phyloP scores from a whole-genome alignment of 2,888 invertebrate genomes.

The Apotomis capreana region DNA sequence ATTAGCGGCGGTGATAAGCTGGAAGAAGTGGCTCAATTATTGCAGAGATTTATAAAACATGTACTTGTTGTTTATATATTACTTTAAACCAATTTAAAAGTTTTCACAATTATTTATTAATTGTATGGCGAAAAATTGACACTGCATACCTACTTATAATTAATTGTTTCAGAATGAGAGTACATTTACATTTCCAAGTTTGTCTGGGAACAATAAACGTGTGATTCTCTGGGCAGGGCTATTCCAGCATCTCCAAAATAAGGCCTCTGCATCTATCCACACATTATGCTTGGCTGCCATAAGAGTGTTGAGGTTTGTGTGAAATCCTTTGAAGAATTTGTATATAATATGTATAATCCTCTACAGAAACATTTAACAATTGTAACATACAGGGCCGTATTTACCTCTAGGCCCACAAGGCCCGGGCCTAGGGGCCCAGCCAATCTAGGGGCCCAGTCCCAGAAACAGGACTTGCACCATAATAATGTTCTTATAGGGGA shows the following conservation, averaged over 20 bases:
- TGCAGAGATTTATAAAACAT: conserved; percentile 63
- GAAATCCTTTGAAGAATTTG: neutral
- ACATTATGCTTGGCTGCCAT: conserved; percentile 84
- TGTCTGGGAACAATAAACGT: conserved; percentile 81
- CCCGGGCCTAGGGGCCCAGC: no score
- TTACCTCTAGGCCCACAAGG: no score
- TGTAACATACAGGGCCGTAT: no score
- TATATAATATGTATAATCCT: neutral
- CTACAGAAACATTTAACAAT: neutral
- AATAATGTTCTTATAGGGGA: no score
- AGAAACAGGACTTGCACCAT: no score
- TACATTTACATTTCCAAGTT: conserved; percentile 84
- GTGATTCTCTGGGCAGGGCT: conserved; percentile 84
- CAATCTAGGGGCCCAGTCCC: no score
- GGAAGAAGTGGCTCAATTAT: conserved; percentile 56
- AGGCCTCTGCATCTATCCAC: conserved; percentile 73
- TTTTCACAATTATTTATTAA: neutral
- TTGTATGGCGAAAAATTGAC: neutral
- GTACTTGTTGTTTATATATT: conserved; percentile 49
- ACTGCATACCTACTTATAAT: no score
- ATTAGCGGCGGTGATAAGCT: conserved; percentile 57
- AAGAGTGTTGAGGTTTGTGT: conserved; percentile 85
- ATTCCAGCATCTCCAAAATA: conserved; percentile 82
- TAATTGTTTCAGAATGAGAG: conserved; percentile 72
- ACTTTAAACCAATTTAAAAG: neutral